phyloP scores from a whole-genome alignment of 2,113 vertebrate genomes.

The Proterorhinus semilunaris region DNA sequence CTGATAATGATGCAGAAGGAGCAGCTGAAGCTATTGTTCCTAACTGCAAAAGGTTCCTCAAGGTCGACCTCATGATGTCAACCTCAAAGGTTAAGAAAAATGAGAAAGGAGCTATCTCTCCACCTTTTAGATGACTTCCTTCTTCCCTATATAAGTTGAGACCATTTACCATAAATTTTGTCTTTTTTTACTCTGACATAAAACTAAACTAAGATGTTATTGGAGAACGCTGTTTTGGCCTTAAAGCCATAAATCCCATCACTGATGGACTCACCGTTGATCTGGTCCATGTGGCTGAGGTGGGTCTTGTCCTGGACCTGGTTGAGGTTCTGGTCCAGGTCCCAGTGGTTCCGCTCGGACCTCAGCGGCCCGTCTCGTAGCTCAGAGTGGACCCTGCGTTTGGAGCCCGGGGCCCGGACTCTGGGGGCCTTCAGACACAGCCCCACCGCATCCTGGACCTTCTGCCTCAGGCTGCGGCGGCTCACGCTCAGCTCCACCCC shows the following conservation, averaged over 20 bases:
- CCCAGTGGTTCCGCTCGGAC: background rate
- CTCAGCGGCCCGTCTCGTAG: constrained; percentile 44
- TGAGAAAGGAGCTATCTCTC: too few species aligned
- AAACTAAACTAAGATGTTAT: too few species aligned
- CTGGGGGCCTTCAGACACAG: constrained; percentile 91
- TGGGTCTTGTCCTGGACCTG: background rate
- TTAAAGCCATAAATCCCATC: background rate
- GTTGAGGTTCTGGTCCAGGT: background rate
- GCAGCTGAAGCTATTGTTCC: too few species aligned
- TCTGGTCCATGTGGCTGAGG: background rate
- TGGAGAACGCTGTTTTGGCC: too few species aligned
- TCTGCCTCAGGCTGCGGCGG: constrained; percentile 90
- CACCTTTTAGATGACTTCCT: too few species aligned
- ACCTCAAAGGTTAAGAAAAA: too few species aligned
- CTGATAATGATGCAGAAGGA: too few species aligned
- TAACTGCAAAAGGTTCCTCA: too few species aligned
- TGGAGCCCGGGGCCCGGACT: constrained; percentile 80
- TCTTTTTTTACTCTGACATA: too few species aligned
- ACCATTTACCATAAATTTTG: too few species aligned
- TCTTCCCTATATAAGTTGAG: too few species aligned
- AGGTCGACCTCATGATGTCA: too few species aligned
- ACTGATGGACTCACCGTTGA: background rate
- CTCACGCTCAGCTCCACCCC: constrained; percentile 84
- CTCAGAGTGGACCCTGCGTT: constrained; percentile 94
- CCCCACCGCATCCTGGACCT: constrained; percentile 92